Conservation (phyloP, 2,888 invertebrate species). For the Hedya salicella region DNA sequence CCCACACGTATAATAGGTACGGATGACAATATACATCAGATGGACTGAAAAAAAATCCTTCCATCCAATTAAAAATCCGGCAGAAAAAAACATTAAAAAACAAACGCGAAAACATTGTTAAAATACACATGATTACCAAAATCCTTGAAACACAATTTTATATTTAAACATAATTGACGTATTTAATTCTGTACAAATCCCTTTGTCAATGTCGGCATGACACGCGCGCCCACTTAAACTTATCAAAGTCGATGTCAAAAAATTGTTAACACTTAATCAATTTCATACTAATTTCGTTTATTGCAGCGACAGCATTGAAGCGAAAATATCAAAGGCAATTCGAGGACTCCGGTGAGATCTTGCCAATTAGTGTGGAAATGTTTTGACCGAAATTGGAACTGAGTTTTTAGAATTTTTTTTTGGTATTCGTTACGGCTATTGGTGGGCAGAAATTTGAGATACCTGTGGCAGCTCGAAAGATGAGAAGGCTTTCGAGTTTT, state of each 20-base stretch:
- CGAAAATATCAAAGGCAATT: conserved; percentile 35
- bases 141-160: conserved; percentile 17
- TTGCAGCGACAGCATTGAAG: conserved; percentile 26
- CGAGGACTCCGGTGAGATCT: conserved; percentile 14
- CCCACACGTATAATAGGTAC: too few species aligned
- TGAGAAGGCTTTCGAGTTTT: too few species aligned
- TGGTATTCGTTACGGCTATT: neutral
- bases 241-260: conserved; percentile 39
- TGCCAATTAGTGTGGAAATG: conserved; percentile 32
- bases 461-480: neutral
- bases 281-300: conserved; percentile 34
- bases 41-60: too few species aligned
- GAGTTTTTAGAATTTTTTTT: neutral
- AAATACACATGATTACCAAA: neutral
- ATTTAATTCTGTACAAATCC: conserved; percentile 32
- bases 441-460: too few species aligned
- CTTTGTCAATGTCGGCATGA: conserved; percentile 30
- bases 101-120: neutral
- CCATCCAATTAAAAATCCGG: too few species aligned
- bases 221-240: conserved; percentile 29
- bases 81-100: neutral
- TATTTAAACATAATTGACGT: conserved; percentile 35
- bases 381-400: neutral
- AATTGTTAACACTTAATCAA: conserved; percentile 42
- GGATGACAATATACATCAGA: too few species aligned